Conservation (phyloP, 2,113 vertebrate genomes). For the Bubo bubo region DNA sequence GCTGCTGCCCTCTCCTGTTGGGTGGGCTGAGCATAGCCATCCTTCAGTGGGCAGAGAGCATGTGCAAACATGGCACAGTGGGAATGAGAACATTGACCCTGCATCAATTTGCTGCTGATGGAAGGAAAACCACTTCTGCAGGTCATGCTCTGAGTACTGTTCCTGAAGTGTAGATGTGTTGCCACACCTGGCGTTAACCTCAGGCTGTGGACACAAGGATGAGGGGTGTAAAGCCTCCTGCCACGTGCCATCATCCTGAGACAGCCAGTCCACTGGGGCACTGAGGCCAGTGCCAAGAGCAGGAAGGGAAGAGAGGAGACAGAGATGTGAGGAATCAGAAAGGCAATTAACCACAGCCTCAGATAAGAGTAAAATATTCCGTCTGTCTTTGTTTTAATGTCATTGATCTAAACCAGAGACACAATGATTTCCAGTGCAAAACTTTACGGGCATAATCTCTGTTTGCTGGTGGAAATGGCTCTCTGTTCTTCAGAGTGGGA, state of each 20-base stretch:
- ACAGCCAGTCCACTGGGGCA: not conserved
- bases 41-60: not conserved
- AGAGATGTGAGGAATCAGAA: not conserved
- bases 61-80: not conserved
- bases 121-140: not conserved
- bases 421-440: not conserved
- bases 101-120: not conserved
- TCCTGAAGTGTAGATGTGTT: not conserved
- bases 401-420: conserved; percentile 37
- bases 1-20: not conserved
- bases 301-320: not conserved
- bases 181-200: not conserved
- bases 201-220: not conserved
- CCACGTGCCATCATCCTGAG: fast-evolving
- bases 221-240: not conserved
- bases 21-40: not conserved
- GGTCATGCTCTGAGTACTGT: fast-evolving
- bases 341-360: conserved; percentile 11
- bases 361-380: conserved; percentile 10
- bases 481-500: not conserved
- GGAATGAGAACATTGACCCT: not conserved
- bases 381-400: conserved; percentile 22
- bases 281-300: not conserved
- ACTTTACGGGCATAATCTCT: not conserved
- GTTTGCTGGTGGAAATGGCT: not conserved